A percentile compares a stretch with the other conserved stretches of the same genome.
These are phyloP conservation scores for Arenicola marina DNA, from an alignment of 2,888 invertebrate species.

Conservation along the genomic window DNA sequence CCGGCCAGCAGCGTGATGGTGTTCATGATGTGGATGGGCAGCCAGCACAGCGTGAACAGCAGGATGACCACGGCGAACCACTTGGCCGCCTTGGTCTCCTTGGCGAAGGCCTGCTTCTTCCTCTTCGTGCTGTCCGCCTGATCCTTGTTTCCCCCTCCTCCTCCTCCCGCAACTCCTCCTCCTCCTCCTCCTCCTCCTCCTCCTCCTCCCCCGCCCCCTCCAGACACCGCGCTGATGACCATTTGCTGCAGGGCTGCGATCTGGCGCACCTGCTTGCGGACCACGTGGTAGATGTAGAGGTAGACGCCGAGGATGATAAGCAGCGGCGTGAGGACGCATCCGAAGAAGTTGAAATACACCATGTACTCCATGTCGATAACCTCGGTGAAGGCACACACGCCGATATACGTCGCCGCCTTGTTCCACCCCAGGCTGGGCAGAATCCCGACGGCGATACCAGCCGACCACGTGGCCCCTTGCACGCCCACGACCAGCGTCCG, in stretches of 20 bases:
- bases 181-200: background rate
- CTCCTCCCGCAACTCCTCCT: background rate
- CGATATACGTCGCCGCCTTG: constrained; percentile 22
- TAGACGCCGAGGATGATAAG: constrained; percentile 51
- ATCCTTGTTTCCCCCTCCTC: background rate
- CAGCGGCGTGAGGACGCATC: constrained; percentile 48
- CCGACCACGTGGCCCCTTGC: constrained; percentile 43
- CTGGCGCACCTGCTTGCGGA: constrained; percentile 44
- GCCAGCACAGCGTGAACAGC: constrained; percentile 54
- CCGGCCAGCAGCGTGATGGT: constrained; percentile 35
- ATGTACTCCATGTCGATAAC: constrained; percentile 57
- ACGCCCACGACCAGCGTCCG: constrained; percentile 37
- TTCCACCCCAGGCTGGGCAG: constrained; percentile 57
- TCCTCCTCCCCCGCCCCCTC: background rate
- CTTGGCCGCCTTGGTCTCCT: constrained; percentile 48
- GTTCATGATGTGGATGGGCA: constrained; percentile 55
- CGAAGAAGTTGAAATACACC: constrained; percentile 58
- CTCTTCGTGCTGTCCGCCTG: background rate
- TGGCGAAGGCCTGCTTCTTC: background rate
- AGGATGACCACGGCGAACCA: constrained; percentile 51
- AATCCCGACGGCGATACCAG: constrained; percentile 48
- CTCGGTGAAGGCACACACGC: constrained; percentile 46
- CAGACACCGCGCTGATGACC: background rate
- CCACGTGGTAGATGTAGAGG: constrained; percentile 50
- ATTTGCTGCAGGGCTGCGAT: constrained; percentile 38